Percentiles rank a stretch among this genome's conserved stretches.
phyloP scores from a whole-genome alignment of 2,113 vertebrate species.

The Psettodes erumei region DNA sequence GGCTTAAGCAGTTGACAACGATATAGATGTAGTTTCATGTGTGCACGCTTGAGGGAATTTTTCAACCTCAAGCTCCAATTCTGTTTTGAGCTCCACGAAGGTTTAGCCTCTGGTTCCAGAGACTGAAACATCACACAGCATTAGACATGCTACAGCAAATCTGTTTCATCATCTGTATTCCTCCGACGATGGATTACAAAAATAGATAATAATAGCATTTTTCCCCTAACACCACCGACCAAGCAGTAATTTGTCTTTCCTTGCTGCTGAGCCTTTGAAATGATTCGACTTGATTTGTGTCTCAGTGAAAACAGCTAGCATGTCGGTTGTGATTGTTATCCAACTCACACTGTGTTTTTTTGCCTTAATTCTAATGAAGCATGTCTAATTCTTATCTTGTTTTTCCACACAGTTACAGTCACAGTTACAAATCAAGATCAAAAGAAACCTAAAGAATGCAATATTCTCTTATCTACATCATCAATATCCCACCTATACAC shows the following conservation, averaged over 20 bases:
- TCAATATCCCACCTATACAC: conserved; percentile 77
- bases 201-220: conserved; percentile 67
- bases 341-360: conserved; percentile 30
- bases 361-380: conserved; percentile 70
- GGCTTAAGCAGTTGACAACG: conserved; percentile 33
- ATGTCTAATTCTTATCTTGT: conserved; percentile 70
- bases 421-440: conserved; percentile 77
- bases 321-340: conserved; percentile 64
- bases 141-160: conserved; percentile 67
- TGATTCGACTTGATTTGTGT: conserved; percentile 63
- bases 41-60: conserved; percentile 31
- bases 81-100: conserved; percentile 57
- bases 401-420: conserved; percentile 74
- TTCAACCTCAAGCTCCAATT: conserved; percentile 26
- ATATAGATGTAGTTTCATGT: conserved; percentile 48
- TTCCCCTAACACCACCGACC: conserved; percentile 37
- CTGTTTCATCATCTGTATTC: conserved; percentile 63
- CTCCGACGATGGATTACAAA: conserved; percentile 75
- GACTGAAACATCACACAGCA: conserved; percentile 51
- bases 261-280: conserved; percentile 56
- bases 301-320: conserved; percentile 58
- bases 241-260: conserved; percentile 56
- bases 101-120: conserved; percentile 53
- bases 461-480: conserved; percentile 79
- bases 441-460: conserved; percentile 78